phyloP scores from a whole-genome alignment of 1,140 invertebrate species.

The Coenobita brevimanus region DNA sequence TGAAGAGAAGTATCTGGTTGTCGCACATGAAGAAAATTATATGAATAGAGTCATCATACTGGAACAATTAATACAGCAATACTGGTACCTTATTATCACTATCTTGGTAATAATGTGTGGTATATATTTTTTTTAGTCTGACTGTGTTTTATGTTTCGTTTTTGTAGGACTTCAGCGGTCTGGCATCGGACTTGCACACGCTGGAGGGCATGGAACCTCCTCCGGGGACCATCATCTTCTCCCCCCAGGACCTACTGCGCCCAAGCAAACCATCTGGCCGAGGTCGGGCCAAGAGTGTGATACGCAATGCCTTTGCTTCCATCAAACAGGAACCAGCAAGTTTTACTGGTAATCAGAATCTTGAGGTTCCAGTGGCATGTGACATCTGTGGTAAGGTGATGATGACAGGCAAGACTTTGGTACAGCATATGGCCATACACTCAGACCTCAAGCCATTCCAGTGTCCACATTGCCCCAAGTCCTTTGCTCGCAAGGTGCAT shows the following conservation, averaged over 20 bases:
- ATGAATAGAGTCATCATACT: too few relatives aligned
- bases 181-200: slow-evolving; percentile 31
- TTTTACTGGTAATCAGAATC: slow-evolving; percentile 18
- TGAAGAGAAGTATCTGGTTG: too few relatives aligned
- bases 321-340: slow-evolving; percentile 46
- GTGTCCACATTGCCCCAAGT: slow-evolving; percentile 69
- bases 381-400: slow-evolving; percentile 67
- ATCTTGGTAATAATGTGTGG: too few relatives aligned
- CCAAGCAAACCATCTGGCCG: slow-evolving; percentile 21
- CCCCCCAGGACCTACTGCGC: slow-evolving; percentile 62
- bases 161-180: slow-evolving; percentile 19
- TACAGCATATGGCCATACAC: slow-evolving; percentile 69
- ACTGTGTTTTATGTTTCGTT: background rate
- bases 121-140: too few relatives aligned
- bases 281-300: slow-evolving; percentile 10
- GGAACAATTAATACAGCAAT: too few relatives aligned
- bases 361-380: slow-evolving; percentile 65
- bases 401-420: slow-evolving; percentile 66
- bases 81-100: too few relatives aligned
- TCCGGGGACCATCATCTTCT: slow-evolving; percentile 67
- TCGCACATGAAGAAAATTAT: too few relatives aligned
- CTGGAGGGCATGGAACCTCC: slow-evolving; percentile 61
- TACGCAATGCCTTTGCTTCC: slow-evolving; percentile 19
- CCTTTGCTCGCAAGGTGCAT: slow-evolving; percentile 68
- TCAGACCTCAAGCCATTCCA: slow-evolving; percentile 68